These are phyloP conservation scores for Mus musculus DNA, from an alignment of 2,113 vertebrate species.

Conservation along the genomic window GRCm39 chr7:124346501-124347000, in stretches of 20 bases:
- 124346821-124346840: neutral
- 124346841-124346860: neutral
- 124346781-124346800: neutral
- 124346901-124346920: neutral
- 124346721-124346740: neutral
- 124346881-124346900: neutral
- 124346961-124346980: neutral
- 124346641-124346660: neutral
- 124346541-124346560: neutral
- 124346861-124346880: neutral
- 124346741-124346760: neutral
- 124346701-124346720: neutral
- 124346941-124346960: neutral
- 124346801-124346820: neutral
- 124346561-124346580: neutral
- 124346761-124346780: neutral
- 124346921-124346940: neutral
- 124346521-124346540: neutral
- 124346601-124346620: neutral
- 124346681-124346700: neutral
- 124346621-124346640: too few relatives aligned
- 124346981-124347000: neutral
- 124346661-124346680: neutral
- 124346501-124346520: neutral
- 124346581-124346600: neutral